Evolutionary conservation across 2,113 vertebrate genomes (phyloP).

Genomic region (Irena cyanogastra): DNA sequence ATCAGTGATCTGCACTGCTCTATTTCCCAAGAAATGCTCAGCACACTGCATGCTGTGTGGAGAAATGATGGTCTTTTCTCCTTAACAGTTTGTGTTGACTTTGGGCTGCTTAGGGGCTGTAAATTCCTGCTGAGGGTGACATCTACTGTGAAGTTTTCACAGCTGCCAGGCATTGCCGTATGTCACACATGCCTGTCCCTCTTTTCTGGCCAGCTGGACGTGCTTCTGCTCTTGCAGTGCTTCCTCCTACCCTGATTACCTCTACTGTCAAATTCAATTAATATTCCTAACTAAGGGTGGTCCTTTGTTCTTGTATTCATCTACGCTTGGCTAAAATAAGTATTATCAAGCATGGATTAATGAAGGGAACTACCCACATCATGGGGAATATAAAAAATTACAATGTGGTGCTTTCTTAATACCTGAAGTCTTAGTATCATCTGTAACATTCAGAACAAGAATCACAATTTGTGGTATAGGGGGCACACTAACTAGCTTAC

Average conservation of each 20-base stretch:
- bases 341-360: background rate
- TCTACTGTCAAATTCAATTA: background rate
- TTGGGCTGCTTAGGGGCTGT: background rate
- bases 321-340: background rate
- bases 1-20: background rate
- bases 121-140: background rate
- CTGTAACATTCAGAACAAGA: background rate
- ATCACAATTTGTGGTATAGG: background rate
- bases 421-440: background rate
- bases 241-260: background rate
- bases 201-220: background rate
- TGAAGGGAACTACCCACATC: background rate
- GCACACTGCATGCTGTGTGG: background rate
- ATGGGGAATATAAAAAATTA: background rate
- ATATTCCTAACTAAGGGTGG: background rate
- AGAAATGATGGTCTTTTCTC: background rate
- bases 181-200: background rate
- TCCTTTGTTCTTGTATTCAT: background rate
- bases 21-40: background rate
- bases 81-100: background rate
- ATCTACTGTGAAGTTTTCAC: background rate
- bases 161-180: background rate
- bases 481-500: background rate
- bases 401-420: background rate
- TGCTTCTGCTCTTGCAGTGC: background rate